Conservation (phyloP, 2,888 invertebrate species). For the Pyrrhosoma nymphula region DNA sequence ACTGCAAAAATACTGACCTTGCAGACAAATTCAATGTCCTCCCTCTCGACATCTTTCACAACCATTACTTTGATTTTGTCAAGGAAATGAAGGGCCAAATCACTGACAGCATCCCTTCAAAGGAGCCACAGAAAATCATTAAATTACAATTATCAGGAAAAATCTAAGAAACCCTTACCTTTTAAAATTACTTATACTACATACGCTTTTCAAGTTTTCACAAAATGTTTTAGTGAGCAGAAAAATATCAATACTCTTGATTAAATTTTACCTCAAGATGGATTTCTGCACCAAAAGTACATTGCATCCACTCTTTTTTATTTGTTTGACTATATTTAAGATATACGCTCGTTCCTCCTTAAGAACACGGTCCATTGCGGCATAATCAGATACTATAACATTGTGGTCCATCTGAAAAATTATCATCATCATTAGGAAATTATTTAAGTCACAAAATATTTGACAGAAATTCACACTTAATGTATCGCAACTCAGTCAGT, state of each 20-base stretch:
- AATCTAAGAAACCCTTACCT: constrained; percentile 41
- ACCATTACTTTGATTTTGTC: constrained; percentile 99
- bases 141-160: not conserved
- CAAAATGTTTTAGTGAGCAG: not conserved
- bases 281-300: constrained; percentile 95
- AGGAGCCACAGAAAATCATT: constrained; percentile 69
- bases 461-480: not conserved
- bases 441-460: too few species aligned
- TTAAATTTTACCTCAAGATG: constrained; percentile 83
- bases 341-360: constrained; percentile 99
- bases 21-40: constrained; percentile 98
- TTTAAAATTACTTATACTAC: not conserved
- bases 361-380: constrained; percentile 99
- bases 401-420: constrained; percentile 92
- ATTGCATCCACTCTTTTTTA: constrained; percentile 99
- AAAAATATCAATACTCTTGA: not conserved
- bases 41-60: constrained; percentile 97
- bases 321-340: constrained; percentile 98
- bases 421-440: not conserved
- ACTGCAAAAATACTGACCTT: constrained; percentile 80
- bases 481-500: not conserved
- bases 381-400: constrained; percentile 97
- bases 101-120: constrained; percentile 96
- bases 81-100: constrained; percentile 97
- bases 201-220: not conserved